phyloP scores from a whole-genome alignment of 2,888 invertebrate species.

The Salticus scenicus region DNA sequence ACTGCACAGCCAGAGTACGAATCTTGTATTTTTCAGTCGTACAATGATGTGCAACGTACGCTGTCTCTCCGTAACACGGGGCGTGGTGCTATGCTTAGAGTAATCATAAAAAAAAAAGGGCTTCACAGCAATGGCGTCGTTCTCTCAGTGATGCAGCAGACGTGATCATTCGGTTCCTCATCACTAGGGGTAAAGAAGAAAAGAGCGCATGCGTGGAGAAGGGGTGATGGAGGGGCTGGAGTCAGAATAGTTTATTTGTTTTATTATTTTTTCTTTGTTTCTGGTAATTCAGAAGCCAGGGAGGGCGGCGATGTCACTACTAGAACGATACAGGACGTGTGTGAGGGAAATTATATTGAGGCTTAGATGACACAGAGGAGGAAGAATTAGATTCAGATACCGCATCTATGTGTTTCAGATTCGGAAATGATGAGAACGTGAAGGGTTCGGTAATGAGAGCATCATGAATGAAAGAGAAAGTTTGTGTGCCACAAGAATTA shows the following conservation, averaged over 20 bases:
- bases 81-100: constrained; percentile 31
- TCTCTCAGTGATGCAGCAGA: constrained; percentile 44
- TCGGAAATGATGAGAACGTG: not conserved
- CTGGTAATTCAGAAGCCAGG: not conserved
- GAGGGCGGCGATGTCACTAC: not conserved
- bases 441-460: not conserved
- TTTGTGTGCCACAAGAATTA: not conserved
- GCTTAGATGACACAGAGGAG: not conserved
- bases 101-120: not conserved
- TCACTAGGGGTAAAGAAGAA: constrained; percentile 41
- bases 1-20: constrained; percentile 52
- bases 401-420: not conserved
- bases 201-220: constrained; percentile 17
- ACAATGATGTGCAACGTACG: not conserved
- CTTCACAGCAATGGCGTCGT: constrained; percentile 57
- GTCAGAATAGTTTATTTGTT: not conserved
- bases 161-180: constrained; percentile 62
- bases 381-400: not conserved
- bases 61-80: constrained; percentile 7
- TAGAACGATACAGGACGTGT: constrained; percentile 3
- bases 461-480: not conserved
- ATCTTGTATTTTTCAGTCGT: not conserved
- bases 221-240: not conserved
- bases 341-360: not conserved
- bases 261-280: constrained; percentile 1